Evolutionary conservation across 1,140 invertebrate species (phyloP).

Genomic region (Euura lappo): DNA sequence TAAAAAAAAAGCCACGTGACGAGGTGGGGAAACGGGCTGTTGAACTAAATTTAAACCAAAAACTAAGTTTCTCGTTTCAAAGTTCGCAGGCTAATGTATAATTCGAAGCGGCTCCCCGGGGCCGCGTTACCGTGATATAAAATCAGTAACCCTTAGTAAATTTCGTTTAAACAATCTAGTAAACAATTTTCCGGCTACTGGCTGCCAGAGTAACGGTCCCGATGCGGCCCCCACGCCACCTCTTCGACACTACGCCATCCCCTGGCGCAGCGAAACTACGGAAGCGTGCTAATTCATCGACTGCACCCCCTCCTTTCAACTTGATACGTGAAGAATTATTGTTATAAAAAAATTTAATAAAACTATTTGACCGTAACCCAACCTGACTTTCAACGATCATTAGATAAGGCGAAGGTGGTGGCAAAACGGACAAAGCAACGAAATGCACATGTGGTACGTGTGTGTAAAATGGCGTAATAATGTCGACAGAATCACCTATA

Average conservation of each 20-base stretch:
- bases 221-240: slow-evolving; percentile 33
- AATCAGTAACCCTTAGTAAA: slow-evolving; percentile 62
- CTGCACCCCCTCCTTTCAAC: too few relatives aligned
- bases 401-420: too few relatives aligned
- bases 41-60: slow-evolving; percentile 1
- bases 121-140: slow-evolving; percentile 51
- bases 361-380: too few relatives aligned
- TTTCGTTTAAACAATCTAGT: slow-evolving; percentile 62
- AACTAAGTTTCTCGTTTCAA: neutral
- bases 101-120: slow-evolving; percentile 3
- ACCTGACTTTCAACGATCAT: too few relatives aligned
- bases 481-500: slow-evolving; percentile 43
- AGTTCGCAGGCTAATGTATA: neutral
- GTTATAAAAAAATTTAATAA: too few relatives aligned
- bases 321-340: too few relatives aligned
- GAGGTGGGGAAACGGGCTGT: neutral
- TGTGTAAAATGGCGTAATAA: neutral
- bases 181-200: slow-evolving; percentile 61
- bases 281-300: too few relatives aligned
- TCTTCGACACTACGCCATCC: neutral
- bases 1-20: too few relatives aligned
- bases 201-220: slow-evolving; percentile 59
- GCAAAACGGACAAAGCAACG: neutral
- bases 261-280: neutral
- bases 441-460: neutral